These are phyloP conservation scores for Rhinolophus sinicus DNA, from an alignment of 2,113 vertebrate genomes.

Conservation along the genomic window DNA sequence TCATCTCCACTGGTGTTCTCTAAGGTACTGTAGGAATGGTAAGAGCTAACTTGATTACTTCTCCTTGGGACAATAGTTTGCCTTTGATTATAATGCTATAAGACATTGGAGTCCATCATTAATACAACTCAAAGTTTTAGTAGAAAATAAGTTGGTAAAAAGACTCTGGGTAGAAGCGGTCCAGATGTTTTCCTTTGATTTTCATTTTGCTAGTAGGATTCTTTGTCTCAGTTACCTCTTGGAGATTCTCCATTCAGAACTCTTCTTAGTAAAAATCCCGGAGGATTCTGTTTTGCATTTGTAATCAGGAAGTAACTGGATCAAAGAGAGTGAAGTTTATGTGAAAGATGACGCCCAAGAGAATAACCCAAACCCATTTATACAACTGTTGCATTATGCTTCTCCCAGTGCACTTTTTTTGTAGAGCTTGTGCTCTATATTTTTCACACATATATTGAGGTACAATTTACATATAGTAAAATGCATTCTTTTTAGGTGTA, in stretches of 20 bases:
- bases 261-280: slow-evolving; percentile 4
- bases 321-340: neutral
- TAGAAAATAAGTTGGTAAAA: slow-evolving; percentile 15
- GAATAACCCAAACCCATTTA: slow-evolving; percentile 4
- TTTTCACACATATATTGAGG: neutral
- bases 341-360: neutral
- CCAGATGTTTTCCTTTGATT: slow-evolving; percentile 48
- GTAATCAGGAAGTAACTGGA: neutral
- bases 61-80: slow-evolving; percentile 8
- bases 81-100: slow-evolving; percentile 31
- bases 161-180: neutral
- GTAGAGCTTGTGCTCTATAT: neutral
- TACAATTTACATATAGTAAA: neutral
- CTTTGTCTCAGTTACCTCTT: slow-evolving; percentile 44
- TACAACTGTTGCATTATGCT: neutral
- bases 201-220: slow-evolving; percentile 23
- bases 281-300: slow-evolving; percentile 33
- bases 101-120: neutral
- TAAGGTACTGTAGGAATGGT: neutral
- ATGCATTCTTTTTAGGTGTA: neutral
- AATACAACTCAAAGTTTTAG: slow-evolving; percentile 58
- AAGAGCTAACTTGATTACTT: slow-evolving; percentile 4
- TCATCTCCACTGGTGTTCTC: slow-evolving; percentile 1
- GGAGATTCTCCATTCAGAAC: neutral
- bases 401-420: neutral